phyloP scores from a whole-genome alignment of 2,113 vertebrate genomes.

The Sinocyclocheilus maitianheensis region DNA sequence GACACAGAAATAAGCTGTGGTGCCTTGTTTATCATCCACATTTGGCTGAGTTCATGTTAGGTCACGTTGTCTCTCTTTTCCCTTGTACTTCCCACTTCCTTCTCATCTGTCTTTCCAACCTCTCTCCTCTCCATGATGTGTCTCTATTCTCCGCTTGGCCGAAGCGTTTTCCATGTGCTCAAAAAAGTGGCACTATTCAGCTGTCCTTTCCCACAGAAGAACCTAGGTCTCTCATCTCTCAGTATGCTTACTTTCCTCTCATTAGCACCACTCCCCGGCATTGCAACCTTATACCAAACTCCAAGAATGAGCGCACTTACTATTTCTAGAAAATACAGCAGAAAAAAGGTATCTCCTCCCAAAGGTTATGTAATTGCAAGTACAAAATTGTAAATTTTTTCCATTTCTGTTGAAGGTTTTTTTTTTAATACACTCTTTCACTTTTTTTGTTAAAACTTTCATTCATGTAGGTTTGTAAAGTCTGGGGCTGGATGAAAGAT shows the following conservation, averaged over 20 bases:
- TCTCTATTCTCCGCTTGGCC: conserved; percentile 45
- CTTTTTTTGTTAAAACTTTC: conserved; percentile 27
- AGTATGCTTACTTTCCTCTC: conserved; percentile 65
- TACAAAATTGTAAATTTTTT: conserved; percentile 57
- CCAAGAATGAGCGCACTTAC: conserved; percentile 51
- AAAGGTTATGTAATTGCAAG: conserved; percentile 67
- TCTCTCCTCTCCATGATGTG: conserved; percentile 34
- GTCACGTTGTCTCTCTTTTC: conserved; percentile 40
- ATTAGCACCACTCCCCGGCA: conserved; percentile 44
- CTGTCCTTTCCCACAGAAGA: conserved; percentile 64
- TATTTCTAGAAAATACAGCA: conserved; percentile 60
- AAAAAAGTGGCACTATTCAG: conserved; percentile 40
- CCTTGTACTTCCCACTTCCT: conserved; percentile 32
- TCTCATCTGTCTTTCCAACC: conserved; percentile 43
- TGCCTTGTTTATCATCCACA: conserved; percentile 37
- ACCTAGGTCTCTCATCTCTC: conserved; percentile 54
- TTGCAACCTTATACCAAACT: conserved; percentile 52
- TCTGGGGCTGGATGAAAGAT: conserved; percentile 2
- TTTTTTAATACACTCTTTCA: not conserved
- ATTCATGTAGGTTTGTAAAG: not conserved
- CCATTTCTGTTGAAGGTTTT: not conserved
- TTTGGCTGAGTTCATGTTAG: conserved; percentile 44
- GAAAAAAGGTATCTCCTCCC: conserved; percentile 59
- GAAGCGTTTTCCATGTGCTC: conserved; percentile 65
- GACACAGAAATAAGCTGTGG: conserved; percentile 41